Conservation (phyloP, 2,113 vertebrate genomes). For the Channa argus region DNA sequence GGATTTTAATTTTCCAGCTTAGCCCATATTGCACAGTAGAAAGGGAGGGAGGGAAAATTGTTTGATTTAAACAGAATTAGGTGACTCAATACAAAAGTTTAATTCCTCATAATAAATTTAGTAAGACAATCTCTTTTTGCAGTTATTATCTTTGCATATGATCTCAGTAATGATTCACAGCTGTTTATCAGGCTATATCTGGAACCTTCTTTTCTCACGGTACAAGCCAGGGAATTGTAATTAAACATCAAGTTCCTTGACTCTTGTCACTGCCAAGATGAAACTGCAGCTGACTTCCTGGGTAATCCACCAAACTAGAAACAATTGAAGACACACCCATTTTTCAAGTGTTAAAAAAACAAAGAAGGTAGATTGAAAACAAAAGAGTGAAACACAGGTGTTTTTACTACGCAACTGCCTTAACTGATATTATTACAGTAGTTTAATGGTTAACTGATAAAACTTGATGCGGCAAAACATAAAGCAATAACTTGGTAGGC, state of each 20-base stretch:
- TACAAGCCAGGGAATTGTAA: not conserved
- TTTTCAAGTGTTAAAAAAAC: too few species aligned
- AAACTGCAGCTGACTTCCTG: not conserved
- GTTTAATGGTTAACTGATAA: not conserved
- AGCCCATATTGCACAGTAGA: not conserved
- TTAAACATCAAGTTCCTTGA: not conserved
- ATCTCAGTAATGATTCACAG: not conserved
- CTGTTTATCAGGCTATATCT: too few species aligned
- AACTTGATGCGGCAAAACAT: not conserved
- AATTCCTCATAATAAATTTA: not conserved
- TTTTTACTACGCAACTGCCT: too few species aligned
- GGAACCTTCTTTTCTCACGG: too few species aligned
- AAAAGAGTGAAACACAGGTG: too few species aligned
- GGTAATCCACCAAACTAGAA: too few species aligned
- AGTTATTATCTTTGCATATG: not conserved
- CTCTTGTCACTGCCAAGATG: not conserved
- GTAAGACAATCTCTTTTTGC: not conserved
- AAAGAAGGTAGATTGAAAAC: too few species aligned
- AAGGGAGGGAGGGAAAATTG: not conserved
- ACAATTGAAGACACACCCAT: too few species aligned
- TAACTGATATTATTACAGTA: too few species aligned
- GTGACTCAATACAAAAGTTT: not conserved
- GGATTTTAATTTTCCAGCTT: conserved; percentile 3
- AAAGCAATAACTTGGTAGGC: not conserved
- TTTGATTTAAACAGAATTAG: conserved; percentile 3